phyloP scores from a whole-genome alignment of 2,113 vertebrate genomes.

The Pterophyllum scalare region DNA sequence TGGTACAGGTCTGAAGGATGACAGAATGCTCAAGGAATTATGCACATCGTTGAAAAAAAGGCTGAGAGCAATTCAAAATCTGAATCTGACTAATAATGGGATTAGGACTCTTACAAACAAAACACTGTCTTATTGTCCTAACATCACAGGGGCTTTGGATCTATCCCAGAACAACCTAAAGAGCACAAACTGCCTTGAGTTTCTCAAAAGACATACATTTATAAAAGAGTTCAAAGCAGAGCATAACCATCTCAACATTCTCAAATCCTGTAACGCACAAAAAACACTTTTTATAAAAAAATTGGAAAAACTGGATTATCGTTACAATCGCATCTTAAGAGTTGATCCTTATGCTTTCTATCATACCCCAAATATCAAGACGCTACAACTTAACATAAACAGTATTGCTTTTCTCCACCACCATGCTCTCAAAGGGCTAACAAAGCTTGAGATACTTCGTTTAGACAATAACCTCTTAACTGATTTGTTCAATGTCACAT shows the following conservation, averaged over 20 bases:
- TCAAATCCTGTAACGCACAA: conserved; percentile 39
- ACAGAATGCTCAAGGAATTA: background rate
- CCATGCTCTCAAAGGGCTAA: conserved; percentile 75
- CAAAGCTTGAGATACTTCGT: conserved; percentile 74
- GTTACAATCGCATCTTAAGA: conserved; percentile 84
- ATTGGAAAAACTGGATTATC: conserved; percentile 74
- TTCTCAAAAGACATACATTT: background rate
- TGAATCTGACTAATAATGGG: conserved; percentile 60
- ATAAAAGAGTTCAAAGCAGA: conserved; percentile 71
- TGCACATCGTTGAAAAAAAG: conserved; percentile 66
- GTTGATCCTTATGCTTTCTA: conserved; percentile 67
- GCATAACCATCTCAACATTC: conserved; percentile 75
- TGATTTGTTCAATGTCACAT: conserved; percentile 73
- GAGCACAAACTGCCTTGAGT: conserved; percentile 35
- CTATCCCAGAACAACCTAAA: conserved; percentile 78
- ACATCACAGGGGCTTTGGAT: conserved; percentile 62
- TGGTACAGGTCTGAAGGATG: conserved; percentile 56
- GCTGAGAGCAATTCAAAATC: conserved; percentile 4
- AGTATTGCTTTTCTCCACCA: conserved; percentile 76
- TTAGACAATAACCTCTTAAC: conserved; percentile 88
- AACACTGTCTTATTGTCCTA: conserved; percentile 66
- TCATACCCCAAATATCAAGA: conserved; percentile 68
- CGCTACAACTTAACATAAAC: conserved; percentile 84
- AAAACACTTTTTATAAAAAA: fast-evolving
- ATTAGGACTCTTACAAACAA: fast-evolving